Evolutionary conservation across 2,888 invertebrate genomes (phyloP).

Genomic region (Carterocephalus palaemon): DNA sequence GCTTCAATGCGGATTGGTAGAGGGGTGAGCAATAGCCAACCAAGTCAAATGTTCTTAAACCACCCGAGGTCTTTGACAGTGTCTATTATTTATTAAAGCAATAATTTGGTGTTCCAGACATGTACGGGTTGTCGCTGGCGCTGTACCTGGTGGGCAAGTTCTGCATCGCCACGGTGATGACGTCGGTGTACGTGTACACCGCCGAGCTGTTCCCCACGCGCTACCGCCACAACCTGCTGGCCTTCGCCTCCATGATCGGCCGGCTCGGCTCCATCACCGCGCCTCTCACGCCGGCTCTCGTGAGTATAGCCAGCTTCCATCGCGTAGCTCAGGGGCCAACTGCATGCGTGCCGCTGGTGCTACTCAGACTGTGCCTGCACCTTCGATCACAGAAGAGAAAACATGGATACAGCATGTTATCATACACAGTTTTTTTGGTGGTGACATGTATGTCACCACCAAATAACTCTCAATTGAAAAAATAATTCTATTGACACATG

Average conservation of each 20-base stretch:
- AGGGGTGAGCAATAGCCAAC: too few relatives aligned
- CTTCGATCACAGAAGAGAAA: too few relatives aligned
- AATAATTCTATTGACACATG: too few relatives aligned
- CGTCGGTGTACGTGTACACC: slow-evolving; percentile 82
- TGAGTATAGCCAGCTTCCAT: slow-evolving; percentile 50
- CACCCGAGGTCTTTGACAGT: too few relatives aligned
- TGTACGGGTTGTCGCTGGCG: slow-evolving; percentile 59
- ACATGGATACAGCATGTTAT: too few relatives aligned
- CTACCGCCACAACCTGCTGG: slow-evolving; percentile 81
- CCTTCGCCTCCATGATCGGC: slow-evolving; percentile 83
- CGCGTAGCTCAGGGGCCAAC: not conserved
- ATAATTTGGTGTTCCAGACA: slow-evolving; percentile 42
- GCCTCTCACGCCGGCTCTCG: slow-evolving; percentile 82
- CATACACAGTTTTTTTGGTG: too few relatives aligned
- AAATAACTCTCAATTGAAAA: too few relatives aligned
- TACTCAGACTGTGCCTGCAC: too few relatives aligned
- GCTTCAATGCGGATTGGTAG: too few relatives aligned
- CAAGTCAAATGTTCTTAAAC: too few relatives aligned
- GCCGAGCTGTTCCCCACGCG: slow-evolving; percentile 84
- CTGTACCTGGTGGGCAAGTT: slow-evolving; percentile 82
- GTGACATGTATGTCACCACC: too few relatives aligned
- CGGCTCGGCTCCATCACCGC: slow-evolving; percentile 83
- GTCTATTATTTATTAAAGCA: not conserved
- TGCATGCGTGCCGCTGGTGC: not conserved
- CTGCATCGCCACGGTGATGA: slow-evolving; percentile 82